Evolutionary conservation across 2,888 invertebrate species (phyloP).

Genomic region (Empis livida): DNA sequence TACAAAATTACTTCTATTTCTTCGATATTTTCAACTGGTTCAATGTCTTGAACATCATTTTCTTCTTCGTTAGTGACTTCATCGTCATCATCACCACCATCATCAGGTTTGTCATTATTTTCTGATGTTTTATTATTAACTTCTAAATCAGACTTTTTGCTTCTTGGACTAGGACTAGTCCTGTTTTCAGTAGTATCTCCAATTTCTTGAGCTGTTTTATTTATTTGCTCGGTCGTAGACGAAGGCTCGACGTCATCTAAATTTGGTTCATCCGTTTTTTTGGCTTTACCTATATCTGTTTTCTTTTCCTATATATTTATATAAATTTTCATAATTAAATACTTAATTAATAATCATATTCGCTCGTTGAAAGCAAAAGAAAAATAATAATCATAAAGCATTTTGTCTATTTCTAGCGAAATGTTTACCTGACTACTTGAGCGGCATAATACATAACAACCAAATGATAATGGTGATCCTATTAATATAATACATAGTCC

Average conservation of each 20-base stretch:
- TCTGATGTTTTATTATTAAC: conserved; percentile 15
- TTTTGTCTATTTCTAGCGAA: conserved; percentile 4
- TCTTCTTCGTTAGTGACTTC: background rate
- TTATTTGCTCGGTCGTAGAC: background rate
- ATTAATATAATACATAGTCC: conserved; percentile 66
- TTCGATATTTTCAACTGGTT: background rate
- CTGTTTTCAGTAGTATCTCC: conserved; percentile 12
- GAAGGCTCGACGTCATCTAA: conserved; percentile 38
- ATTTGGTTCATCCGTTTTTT: conserved; percentile 58
- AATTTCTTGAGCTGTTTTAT: conserved; percentile 6
- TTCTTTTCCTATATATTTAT: conserved; percentile 35
- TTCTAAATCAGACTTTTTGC: conserved; percentile 36
- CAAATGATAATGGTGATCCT: conserved; percentile 64
- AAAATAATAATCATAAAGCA: conserved; percentile 3
- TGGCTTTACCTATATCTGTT: conserved; percentile 40
- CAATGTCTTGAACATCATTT: background rate
- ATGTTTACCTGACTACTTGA: conserved; percentile 38
- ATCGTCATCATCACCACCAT: conserved; percentile 4
- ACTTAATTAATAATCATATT: too few relatives aligned
- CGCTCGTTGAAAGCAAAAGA: background rate
- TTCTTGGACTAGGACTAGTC: conserved; percentile 26
- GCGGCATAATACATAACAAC: conserved; percentile 72
- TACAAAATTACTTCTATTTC: too few relatives aligned
- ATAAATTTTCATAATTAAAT: too few relatives aligned
- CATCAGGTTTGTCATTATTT: conserved; percentile 13